Evolutionary conservation across 2,888 invertebrate species (phyloP).

Genomic region (Rapana venosa): DNA sequence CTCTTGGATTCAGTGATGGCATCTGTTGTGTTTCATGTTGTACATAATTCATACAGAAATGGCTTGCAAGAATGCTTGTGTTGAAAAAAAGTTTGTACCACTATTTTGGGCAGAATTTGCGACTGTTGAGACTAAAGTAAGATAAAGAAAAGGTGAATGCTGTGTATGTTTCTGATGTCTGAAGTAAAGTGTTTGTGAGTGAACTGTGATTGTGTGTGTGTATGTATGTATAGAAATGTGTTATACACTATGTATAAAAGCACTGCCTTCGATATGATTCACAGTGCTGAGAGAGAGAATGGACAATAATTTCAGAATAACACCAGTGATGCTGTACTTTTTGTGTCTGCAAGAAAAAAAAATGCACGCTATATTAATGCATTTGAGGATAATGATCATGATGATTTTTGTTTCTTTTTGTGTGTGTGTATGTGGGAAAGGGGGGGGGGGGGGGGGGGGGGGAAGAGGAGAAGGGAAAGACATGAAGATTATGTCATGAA

Average conservation of each 20-base stretch:
- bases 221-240: neutral
- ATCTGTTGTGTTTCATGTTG: too few relatives aligned
- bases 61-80: too few relatives aligned
- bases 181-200: too few relatives aligned
- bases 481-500: neutral
- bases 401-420: neutral
- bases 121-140: too few relatives aligned
- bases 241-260: neutral
- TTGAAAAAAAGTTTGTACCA: too few relatives aligned
- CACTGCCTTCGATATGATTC: neutral
- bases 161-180: neutral
- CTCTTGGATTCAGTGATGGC: too few relatives aligned
- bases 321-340: neutral
- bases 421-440: neutral
- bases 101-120: too few relatives aligned
- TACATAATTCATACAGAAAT: too few relatives aligned
- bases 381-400: neutral
- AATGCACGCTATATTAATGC: neutral
- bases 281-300: neutral
- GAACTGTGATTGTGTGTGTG: slow-evolving; percentile 1
- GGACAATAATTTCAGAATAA: neutral
- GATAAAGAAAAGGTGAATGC: neutral
- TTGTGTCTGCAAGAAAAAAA: neutral
- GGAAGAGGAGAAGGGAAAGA: neutral
- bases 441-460: neutral